Evolutionary conservation across 1,140 invertebrate genomes (phyloP), one percentile per base, ranked within the genome.

Genomic region (Diorhabda carinulata): DNA sequence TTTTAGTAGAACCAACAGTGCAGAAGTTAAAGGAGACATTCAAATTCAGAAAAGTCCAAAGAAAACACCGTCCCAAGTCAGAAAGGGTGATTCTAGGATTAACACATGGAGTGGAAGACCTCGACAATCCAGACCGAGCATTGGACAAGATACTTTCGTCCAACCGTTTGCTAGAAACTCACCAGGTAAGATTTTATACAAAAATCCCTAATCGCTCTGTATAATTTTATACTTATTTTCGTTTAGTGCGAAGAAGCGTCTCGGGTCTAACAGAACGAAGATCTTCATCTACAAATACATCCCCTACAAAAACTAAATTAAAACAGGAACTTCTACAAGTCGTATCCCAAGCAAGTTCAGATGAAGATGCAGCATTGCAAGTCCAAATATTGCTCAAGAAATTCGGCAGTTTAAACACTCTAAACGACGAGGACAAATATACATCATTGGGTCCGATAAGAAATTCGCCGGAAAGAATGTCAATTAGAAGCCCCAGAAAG

Each of bases 71-170:
- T 81, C 82, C 41, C 78, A 83, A 0, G 81, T 80, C 0, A 86
- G 83, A 78, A 44, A 83, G 59, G 57, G 60, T 67, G 56, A 78
- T 68, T 70, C 82, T 43, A 81, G 83, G n/a, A 87, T 86, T 57
- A 90, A 89, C 69, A 91, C 90, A 0, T 91, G 90, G 90, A 89
- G 87, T 71, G 89, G 89, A 2, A 83, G 90, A 5, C 82, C 82
- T 59, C 83, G 80, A 0, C 69, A 74, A 61, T 61, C 87, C 9
- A 83, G 90, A 45, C 86, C 89, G 0, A 83, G 84, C 2, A 80
- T 91, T n/a, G 86, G 83, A 52, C 78, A 84, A 3, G 90, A 92
- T 10, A 91, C 89, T 0, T 92, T 91, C 74, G 85, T 83, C 6
- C 86, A 87, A 61, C 85, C 84, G 41, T 90, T 91, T 69, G 85